Evolutionary conservation across 1,140 invertebrate species (phyloP).

Genomic region (Achroia grisella): DNA sequence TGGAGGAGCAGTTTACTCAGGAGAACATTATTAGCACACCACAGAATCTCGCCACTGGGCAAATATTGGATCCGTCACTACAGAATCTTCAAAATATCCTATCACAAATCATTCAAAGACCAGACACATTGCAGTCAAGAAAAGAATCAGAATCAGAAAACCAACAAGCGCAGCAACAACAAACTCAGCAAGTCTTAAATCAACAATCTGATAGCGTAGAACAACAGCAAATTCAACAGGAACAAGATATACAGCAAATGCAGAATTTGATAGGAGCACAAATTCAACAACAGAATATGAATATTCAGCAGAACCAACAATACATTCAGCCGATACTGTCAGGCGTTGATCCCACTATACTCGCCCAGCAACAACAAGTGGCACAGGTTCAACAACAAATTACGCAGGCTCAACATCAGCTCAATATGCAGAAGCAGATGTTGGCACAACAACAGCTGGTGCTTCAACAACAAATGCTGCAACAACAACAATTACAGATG

Average conservation of each 20-base stretch:
- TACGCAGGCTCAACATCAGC: conserved; percentile 56
- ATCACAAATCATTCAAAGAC: conserved; percentile 64
- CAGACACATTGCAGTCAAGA: conserved; percentile 46
- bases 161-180: conserved; percentile 33
- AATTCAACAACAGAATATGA: conserved; percentile 58
- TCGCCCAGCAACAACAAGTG: conserved; percentile 56
- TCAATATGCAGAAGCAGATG: conserved; percentile 63
- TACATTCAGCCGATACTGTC: conserved; percentile 42
- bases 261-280: conserved; percentile 52
- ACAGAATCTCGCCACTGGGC: conserved; percentile 45
- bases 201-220: conserved; percentile 33
- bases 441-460: conserved; percentile 63
- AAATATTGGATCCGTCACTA: conserved; percentile 61
- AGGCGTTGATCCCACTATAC: conserved; percentile 43
- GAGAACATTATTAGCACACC: conserved; percentile 50
- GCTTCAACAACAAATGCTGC: conserved; percentile 60
- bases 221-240: conserved; percentile 39
- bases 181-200: conserved; percentile 28
- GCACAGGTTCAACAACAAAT: conserved; percentile 64
- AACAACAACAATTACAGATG: conserved; percentile 58
- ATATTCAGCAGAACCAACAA: conserved; percentile 53
- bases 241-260: conserved; percentile 50
- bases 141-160: conserved; percentile 64
- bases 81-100: conserved; percentile 66
- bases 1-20: conserved; percentile 58